Evolutionary conservation across 2,888 invertebrate species (phyloP).

Genomic region (Brenthis daphne): DNA sequence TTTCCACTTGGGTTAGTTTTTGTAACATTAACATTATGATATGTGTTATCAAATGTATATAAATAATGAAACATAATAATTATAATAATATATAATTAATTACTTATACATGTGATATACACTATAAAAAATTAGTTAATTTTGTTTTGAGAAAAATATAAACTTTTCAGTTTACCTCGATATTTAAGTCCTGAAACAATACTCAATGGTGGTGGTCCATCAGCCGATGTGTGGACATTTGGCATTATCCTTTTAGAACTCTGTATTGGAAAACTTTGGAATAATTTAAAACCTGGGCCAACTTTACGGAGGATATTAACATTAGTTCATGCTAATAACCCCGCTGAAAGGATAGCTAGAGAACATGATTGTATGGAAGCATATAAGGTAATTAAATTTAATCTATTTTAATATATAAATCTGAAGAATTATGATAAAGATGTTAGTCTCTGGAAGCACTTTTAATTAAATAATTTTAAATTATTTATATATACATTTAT

Average conservation of each 20-base stretch:
- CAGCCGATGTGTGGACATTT: conserved; percentile 96
- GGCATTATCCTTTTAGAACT: conserved; percentile 95
- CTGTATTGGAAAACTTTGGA: conserved; percentile 88
- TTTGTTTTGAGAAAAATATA: no score
- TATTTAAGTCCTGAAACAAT: conserved; percentile 93
- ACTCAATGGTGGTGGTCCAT: conserved; percentile 86
- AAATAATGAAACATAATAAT: no score
- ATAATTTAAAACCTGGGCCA: conserved; percentile 87
- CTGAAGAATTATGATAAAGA: no score
- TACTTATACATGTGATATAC: neutral
- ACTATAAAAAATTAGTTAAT: no score
- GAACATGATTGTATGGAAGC: conserved; percentile 87
- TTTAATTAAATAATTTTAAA: no score
- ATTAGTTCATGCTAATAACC: conserved; percentile 81
- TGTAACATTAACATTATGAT: neutral
- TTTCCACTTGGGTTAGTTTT: conserved; percentile 91
- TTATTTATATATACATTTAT: no score
- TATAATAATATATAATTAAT: neutral
- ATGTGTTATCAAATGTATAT: no score
- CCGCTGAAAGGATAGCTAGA: conserved; percentile 86
- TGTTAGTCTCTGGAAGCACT: no score
- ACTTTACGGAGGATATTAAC: conserved; percentile 89
- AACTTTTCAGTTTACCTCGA: conserved; percentile 45
- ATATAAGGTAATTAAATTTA: conserved; percentile 78
- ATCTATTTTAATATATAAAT: neutral